Evolutionary conservation across 2,797 vertebrate genomes (phyloP), one percentile per base, ranked within the genome.

Genomic region (Cichlasoma orientale): DNA sequence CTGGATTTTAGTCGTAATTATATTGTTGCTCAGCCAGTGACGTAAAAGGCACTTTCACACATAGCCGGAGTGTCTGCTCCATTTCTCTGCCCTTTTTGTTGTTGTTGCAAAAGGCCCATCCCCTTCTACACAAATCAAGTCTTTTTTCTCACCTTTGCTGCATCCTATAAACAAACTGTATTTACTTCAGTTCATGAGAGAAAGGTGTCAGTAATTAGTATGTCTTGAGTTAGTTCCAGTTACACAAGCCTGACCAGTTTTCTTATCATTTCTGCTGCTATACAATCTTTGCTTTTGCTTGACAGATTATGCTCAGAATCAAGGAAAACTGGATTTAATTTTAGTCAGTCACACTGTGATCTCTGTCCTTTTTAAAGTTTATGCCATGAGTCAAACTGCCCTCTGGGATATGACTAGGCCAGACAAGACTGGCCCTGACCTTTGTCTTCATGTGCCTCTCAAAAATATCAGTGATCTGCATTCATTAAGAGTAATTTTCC

Each of bases 401-500:
- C 78, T 82, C 61, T 66, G 83, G 75, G 82, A 86, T 44, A 55
- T 77, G 83, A 84, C 72, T 14, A 7, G 50, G 72, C 29, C 77
- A 80, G 61, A 79, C 41, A 69, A 56, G 79, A 81, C 54, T 38
- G 74, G 71, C 74, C 75, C 73, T 83, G 82, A 89, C 79, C 80
- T 87, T 90, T 86, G 72, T 86, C 55, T 85, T 78, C 87, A 87
- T 71, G 87, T 90, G 83, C 72, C 77, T 82, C 78, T 78, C 69
- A 85, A 75, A 91, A 88, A 79, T 79, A 82, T 68, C n/a, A 79
- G 74, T 52, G 61, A 85, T 88, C 79, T 86, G 74, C 78, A 88
- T 90, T 86, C 85, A 88, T 84, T 78, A 73, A 71, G 80, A 82
- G 71, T 82, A 29, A 84, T 88, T 81, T 89, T 87, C 85, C 72